phyloP scores from a whole-genome alignment of 2,888 invertebrate genomes.

The Iphiclides podalirius region DNA sequence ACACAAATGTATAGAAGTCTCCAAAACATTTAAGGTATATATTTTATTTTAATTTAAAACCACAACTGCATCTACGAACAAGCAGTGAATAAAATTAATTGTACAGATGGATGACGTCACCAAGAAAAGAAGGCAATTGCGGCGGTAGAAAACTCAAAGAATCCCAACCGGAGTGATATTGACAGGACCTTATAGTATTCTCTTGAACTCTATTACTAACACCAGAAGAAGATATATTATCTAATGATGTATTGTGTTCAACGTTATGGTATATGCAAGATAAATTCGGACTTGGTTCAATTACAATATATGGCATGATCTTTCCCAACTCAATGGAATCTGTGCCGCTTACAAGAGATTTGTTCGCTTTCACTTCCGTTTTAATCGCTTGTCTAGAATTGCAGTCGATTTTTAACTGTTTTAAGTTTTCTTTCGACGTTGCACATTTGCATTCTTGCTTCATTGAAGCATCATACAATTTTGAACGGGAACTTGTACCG shows the following conservation, averaged over 20 bases:
- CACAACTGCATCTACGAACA: too few species aligned
- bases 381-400: too few species aligned
- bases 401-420: too few species aligned
- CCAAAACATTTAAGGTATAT: too few species aligned
- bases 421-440: too few species aligned
- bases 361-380: too few species aligned
- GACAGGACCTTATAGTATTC: not conserved
- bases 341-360: not conserved
- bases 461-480: not conserved
- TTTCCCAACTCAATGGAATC: conserved; percentile 13
- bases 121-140: conserved; percentile 55
- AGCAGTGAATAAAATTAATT: too few species aligned
- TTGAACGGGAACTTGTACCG: not conserved
- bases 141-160: conserved; percentile 50
- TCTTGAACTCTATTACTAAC: not conserved
- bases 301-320: conserved; percentile 36
- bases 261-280: conserved; percentile 6
- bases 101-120: conserved; percentile 30
- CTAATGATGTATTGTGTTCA: not conserved
- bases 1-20: too few species aligned
- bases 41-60: too few species aligned
- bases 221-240: not conserved
- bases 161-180: conserved; percentile 36
- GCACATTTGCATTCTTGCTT: too few species aligned
- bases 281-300: conserved; percentile 31